Conservation (phyloP, 1,140 invertebrate species). For the Gryon sp. region DNA sequence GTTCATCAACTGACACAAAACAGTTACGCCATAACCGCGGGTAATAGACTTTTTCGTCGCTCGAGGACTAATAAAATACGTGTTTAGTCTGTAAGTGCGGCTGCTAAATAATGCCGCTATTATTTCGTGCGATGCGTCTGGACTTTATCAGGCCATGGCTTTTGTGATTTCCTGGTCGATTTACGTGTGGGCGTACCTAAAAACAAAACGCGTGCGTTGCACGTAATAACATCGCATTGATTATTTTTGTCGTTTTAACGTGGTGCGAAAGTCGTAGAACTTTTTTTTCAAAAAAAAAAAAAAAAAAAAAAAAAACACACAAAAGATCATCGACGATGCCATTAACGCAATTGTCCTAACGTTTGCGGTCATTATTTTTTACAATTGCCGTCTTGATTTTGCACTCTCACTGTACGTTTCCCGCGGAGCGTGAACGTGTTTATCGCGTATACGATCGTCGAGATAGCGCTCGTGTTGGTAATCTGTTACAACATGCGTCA, state of each 20-base stretch:
- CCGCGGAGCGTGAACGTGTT: slow-evolving; percentile 27
- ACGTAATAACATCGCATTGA: slow-evolving; percentile 47
- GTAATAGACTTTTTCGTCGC: slow-evolving; percentile 16
- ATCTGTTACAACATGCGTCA: slow-evolving; percentile 64
- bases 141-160: slow-evolving; percentile 23
- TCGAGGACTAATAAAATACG: slow-evolving; percentile 11
- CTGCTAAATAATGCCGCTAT: slow-evolving; percentile 43
- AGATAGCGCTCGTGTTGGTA: slow-evolving; percentile 64
- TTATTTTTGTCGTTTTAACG: slow-evolving; percentile 53
- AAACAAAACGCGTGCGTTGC: slow-evolving; percentile 12
- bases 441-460: slow-evolving; percentile 59
- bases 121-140: slow-evolving; percentile 50
- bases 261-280: no score
- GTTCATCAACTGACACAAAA: slow-evolving; percentile 26
- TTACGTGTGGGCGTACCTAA: slow-evolving; percentile 40
- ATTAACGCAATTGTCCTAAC: slow-evolving; percentile 48
- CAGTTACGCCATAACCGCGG: slow-evolving; percentile 12
- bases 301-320: no score
- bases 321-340: slow-evolving; percentile 44
- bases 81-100: slow-evolving; percentile 36
- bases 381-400: slow-evolving; percentile 48
- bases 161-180: slow-evolving; percentile 24
- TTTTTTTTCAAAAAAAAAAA: no score
- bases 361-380: slow-evolving; percentile 45
- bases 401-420: slow-evolving; percentile 41